Percentiles rank a stretch among this genome's conserved stretches.
These are phyloP conservation scores for Drosophila subquinaria DNA, from an alignment of 2,888 invertebrate species.

Conservation along the genomic window DNA sequence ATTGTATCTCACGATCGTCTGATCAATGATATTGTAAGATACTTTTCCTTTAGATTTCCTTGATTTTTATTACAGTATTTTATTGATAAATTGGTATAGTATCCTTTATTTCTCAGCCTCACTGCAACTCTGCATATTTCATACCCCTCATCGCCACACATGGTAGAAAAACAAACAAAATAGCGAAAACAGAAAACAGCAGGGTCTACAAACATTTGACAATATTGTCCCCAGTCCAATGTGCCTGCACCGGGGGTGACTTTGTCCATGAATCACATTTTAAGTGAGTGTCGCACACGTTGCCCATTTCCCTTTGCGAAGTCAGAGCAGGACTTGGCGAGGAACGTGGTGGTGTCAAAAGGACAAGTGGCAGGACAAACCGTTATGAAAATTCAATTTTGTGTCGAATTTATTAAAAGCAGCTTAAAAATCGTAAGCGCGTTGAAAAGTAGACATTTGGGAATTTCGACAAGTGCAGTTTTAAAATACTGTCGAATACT, in stretches of 20 bases:
- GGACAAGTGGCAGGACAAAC: slow-evolving; percentile 71
- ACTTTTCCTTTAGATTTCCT: background rate
- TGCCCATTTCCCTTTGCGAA: slow-evolving; percentile 12
- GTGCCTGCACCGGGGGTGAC: slow-evolving; percentile 57
- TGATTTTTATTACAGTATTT: background rate
- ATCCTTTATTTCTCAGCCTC: background rate
- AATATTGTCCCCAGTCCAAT: slow-evolving; percentile 9
- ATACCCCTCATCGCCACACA: slow-evolving; percentile 11
- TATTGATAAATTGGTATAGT: background rate
- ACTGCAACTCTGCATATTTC: background rate
- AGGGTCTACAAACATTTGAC: slow-evolving; percentile 6
- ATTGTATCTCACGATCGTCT: no score
- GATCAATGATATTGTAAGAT: no score
- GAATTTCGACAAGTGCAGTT: slow-evolving; percentile 78
- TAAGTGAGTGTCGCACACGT: slow-evolving; percentile 79
- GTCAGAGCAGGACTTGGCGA: slow-evolving; percentile 4
- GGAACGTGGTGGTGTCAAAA: slow-evolving; percentile 69
- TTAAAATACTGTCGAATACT: slow-evolving; percentile 22
- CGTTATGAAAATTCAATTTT: slow-evolving; percentile 85
- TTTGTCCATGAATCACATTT: slow-evolving; percentile 82
- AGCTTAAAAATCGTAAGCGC: slow-evolving; percentile 80
- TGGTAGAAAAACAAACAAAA: slow-evolving; percentile 40
- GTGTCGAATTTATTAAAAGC: slow-evolving; percentile 84
- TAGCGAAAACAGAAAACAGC: slow-evolving; percentile 25
- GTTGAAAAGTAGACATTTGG: slow-evolving; percentile 83